Base-by-base conservation (phyloP, 2,113 vertebrate genomes). In the Sminthopsis crassicaudata region DNA sequence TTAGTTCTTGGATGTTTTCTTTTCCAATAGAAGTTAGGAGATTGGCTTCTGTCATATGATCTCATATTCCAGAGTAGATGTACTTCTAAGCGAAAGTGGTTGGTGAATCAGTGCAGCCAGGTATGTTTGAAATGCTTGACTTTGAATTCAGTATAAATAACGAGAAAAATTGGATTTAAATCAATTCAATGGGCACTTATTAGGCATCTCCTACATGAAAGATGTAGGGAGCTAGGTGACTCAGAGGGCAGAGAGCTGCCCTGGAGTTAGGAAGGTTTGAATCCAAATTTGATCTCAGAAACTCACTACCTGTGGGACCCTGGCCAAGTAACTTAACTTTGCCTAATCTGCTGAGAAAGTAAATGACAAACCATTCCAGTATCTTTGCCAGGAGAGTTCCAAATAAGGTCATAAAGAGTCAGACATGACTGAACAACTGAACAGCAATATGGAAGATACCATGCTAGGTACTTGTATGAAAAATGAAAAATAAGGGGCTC, bases 71-170 rank as follows among this genome's bases (percentile, higher is more conserved):
- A n/a, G 36, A 42, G 14, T 67, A 67, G 30, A n/a, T 36, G 67
- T 76, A 42, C 36, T 30, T 76, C 42, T 16, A 76, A 76, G 25
- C 42, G 36, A n/a, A 76, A 42, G 36, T 76, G 6, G 36, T 8
- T 76, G 36, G 36, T 76, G 67, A 76, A 76, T 76, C 67, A 76
- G 36, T 42, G 16, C 1, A 42, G 16, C 12, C 30, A 67, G 3
- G 12, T 22, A 76, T 76, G 36, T 76, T 96, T 94, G 93, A 95
- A 94, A 94, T 92, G 90, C 26, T 90, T 2, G 90, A 76, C 91
- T 95, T 96, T 94, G 50, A 93, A 53, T 94, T 19, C 14, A 92
- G 53, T 67, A 94, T 92, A 95, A 42, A 76, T n/a, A 76, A 76
- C 6, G 16, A 16, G 36, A 76, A 76, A n/a, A 6, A 76, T 42